Percentiles rank a stretch among this genome's conserved stretches.
These are phyloP conservation scores for Tribolium castaneum DNA, from an alignment of 1,140 invertebrate species.

Conservation along the genomic window DNA sequence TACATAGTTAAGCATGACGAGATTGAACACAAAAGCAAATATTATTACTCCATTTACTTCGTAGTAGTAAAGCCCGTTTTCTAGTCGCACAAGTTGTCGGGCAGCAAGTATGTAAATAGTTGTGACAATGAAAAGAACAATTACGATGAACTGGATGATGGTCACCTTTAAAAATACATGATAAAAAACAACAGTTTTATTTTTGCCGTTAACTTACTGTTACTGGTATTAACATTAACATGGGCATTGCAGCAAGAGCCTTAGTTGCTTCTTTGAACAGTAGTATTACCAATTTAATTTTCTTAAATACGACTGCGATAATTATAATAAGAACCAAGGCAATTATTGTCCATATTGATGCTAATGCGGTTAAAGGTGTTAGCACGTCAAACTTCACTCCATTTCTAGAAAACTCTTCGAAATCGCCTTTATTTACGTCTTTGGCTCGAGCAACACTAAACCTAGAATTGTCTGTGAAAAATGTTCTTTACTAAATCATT, in stretches of 20 bases:
- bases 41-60: background rate
- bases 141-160: background rate
- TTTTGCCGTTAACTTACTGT: background rate
- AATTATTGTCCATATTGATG: conserved; percentile 7
- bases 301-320: conserved; percentile 23
- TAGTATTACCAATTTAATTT: conserved; percentile 32
- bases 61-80: background rate
- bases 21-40: conserved; percentile 1
- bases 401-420: no score
- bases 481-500: background rate
- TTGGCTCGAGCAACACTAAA: background rate
- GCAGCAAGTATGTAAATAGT: background rate
- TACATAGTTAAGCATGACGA: conserved; percentile 67
- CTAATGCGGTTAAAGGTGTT: background rate
- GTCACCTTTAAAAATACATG: background rate
- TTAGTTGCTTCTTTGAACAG: conserved; percentile 42
- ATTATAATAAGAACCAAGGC: conserved; percentile 13
- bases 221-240: conserved; percentile 23
- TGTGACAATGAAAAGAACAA: background rate
- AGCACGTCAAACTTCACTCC: background rate
- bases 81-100: background rate
- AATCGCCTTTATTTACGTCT: no score
- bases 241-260: conserved; percentile 35
- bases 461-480: no score
- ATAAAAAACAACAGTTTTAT: background rate